Base-by-base conservation (phyloP, 2,113 vertebrate species). In the Colinus virginianus region DNA sequence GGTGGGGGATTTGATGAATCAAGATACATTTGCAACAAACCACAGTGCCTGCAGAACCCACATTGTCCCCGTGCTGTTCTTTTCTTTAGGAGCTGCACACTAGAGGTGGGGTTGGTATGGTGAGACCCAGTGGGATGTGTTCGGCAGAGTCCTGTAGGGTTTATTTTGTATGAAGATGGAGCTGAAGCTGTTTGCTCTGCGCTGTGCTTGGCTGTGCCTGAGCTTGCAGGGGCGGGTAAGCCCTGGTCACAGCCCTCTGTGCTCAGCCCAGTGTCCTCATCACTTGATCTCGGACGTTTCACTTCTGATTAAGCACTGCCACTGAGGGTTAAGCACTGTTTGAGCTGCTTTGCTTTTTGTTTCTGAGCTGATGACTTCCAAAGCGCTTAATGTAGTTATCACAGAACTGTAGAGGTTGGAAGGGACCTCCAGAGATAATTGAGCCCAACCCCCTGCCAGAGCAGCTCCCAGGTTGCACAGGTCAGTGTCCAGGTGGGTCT, bases 121-220 rank as follows among this genome's bases (percentile, higher is more conserved):
- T 5, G 2, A 0, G 2, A 0, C 3, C 1, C 2, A 0, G 12
- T 1, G 30, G 18, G 13, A 1, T 28, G n/a, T 1, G 26, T 2
- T 8, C 9, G 17, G 4, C 13, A 20, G 64, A 30, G 9, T 15
- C 23, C 23, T 25, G 79, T 1, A 2, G 5, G 6, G 0, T 62
- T 7, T 38, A 0, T 9, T 61, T 14, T 11, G 42, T 51, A 3
- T 78, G 13, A 3, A 2, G 45, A 1, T 2, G 22, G 45, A 28
- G 45, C 16, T 17, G 40, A 11, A 10, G 11, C 23, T 15, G 0
- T 8, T 22, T 13, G 63, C 26, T 20, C 9, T 3, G 7, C 5
- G 67, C 1, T 5, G 9, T 2, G 63, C 36, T 59, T 4, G 3
- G 42, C 0, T 43, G 9, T 22, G 38, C 13, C 13, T 42, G 40